These are phyloP conservation scores for Pseudorhombus dupliciocellatus DNA, from an alignment of 2,113 vertebrate genomes.

Conservation along the genomic window DNA sequence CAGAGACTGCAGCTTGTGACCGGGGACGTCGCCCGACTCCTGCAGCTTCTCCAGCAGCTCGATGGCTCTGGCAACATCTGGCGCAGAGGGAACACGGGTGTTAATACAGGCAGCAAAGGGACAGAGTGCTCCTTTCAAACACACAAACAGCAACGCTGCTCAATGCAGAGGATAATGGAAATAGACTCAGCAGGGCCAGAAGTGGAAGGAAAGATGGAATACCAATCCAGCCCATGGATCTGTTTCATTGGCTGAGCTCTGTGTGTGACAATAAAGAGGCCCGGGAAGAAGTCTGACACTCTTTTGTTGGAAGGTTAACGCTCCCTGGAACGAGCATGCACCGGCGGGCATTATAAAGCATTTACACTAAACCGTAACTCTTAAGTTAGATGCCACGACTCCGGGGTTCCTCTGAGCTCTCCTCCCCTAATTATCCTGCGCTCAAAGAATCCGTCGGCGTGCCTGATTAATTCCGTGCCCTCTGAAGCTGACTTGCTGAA, in stretches of 20 bases:
- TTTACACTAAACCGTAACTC: conserved; percentile 39
- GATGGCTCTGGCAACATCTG: conserved; percentile 96
- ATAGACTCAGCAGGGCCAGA: conserved; percentile 55
- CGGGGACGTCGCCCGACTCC: conserved; percentile 95
- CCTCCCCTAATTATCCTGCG: conserved; percentile 38
- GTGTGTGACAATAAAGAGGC: conserved; percentile 30
- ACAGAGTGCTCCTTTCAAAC: conserved; percentile 35
- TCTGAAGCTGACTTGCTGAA: conserved; percentile 37
- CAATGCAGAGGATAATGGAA: conserved; percentile 68
- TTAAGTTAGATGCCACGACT: conserved; percentile 38
- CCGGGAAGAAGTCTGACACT: conserved; percentile 18
- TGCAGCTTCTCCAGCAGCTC: conserved; percentile 98
- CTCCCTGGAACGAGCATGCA: conserved; percentile 18
- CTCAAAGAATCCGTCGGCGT: conserved; percentile 3
- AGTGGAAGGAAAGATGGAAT: conserved; percentile 39
- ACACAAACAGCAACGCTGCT: conserved; percentile 65
- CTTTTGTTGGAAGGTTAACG: conserved; percentile 43
- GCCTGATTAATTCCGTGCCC: conserved; percentile 53
- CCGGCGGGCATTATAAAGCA: conserved; percentile 21
- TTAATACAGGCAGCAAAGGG: conserved; percentile 1
- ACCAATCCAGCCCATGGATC: conserved; percentile 45
- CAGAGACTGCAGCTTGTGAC: conserved; percentile 95
- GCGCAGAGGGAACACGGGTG: neutral
- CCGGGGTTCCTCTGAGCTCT: conserved; percentile 22
- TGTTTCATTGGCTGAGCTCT: conserved; percentile 41